phyloP scores from a whole-genome alignment of 1,140 invertebrate genomes.

The roundworm (Caenorhabditis elegans) region WBcel235 BX284605.5:14634501-14635000 shows the following conservation, averaged over 20 bases:
- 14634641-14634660: too few relatives aligned
- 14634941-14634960: constrained; percentile 50
- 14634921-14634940: constrained; percentile 45
- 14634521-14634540: too few relatives aligned
- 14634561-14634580: too few relatives aligned
- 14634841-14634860: not conserved
- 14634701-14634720: too few relatives aligned
- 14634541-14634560: too few relatives aligned
- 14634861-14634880: not conserved
- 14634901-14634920: constrained; percentile 48
- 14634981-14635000: constrained; percentile 50
- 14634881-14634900: constrained; percentile 46
- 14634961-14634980: constrained; percentile 26
- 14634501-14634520: too few relatives aligned
- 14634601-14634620: too few relatives aligned
- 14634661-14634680: too few relatives aligned
- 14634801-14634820: constrained; percentile 48
- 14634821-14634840: constrained; percentile 43
- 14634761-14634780: not conserved
- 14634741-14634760: too few relatives aligned
- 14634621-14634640: too few relatives aligned
- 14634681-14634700: too few relatives aligned
- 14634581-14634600: too few relatives aligned
- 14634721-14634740: not conserved
- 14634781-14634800: constrained; percentile 29